These are phyloP conservation scores for Lepetodrilus schrolli DNA, from an alignment of 2,888 invertebrate species.

Conservation along the genomic window DNA sequence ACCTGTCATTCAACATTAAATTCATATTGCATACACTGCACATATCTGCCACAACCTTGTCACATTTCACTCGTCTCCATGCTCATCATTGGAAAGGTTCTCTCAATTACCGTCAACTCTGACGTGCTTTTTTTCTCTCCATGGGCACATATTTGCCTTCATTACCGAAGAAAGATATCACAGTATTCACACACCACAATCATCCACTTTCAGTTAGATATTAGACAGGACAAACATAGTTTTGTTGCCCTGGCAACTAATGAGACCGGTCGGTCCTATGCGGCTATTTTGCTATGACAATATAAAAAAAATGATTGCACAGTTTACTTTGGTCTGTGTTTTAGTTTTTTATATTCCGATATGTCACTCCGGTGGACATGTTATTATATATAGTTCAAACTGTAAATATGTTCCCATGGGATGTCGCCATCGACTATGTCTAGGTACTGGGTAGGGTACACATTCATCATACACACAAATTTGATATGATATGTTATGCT, in stretches of 20 bases:
- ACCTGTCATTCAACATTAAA: not conserved
- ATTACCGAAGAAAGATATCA: no score
- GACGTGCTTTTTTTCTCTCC: conserved; percentile 3
- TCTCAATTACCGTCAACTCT: not conserved
- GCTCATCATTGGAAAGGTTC: not conserved
- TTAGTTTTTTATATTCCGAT: not conserved
- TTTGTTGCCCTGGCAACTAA: conserved; percentile 16
- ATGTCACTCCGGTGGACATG: not conserved
- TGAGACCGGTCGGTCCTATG: not conserved
- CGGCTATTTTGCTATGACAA: not conserved
- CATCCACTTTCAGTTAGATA: not conserved
- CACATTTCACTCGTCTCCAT: not conserved
- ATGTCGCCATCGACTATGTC: not conserved
- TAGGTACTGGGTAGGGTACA: not conserved
- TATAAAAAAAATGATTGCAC: no score
- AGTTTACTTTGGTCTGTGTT: no score
- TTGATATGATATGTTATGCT: not conserved
- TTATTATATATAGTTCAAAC: not conserved
- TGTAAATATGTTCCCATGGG: conserved; percentile 7
- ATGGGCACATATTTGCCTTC: no score
- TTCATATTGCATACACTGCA: conserved; percentile 12
- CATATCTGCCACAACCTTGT: not conserved
- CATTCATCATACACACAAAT: conserved; percentile 12
- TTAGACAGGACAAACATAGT: not conserved
- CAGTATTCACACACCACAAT: not conserved